Evolutionary conservation across 2,797 vertebrate genomes (phyloP), one percentile per base, ranked within the genome.

Genomic region (Anabas testudineus): DNA sequence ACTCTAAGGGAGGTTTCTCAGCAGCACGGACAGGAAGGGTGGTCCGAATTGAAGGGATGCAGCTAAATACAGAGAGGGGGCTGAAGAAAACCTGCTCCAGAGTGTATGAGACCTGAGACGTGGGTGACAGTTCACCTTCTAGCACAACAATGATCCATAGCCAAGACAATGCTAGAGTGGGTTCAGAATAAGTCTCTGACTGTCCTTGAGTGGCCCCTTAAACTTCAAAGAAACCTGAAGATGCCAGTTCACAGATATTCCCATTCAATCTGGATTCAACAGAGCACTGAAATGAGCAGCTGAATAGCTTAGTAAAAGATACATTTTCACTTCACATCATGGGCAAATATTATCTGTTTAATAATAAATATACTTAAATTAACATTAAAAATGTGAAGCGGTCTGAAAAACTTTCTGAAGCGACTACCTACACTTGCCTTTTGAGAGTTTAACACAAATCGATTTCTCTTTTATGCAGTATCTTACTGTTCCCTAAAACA

Each of bases 391-490:
- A 42, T n/a, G 8, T 22, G 10, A 22, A 13, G 19, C 0, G 43
- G 19, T 46, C n/a, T 21, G 43, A 46, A 21, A n/a, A 46, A 46
- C 19, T 21, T 46, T 21, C 43, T 46, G 19, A 12, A 21, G 43
- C 13, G 9, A 46, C 19, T 46, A 42, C 46, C 24, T 63, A 14
- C 32, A 41, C 19, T 47, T 37, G 9, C 39, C 51, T 57, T 64
- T 55, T 51, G 18, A 21, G 2, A 54, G 37, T 54, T 46, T 12
- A 70, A 60, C 37, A 41, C 53, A 54, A 69, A 60, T 45, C 64
- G 36, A n/a, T 68, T 24, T 69, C 80, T 21, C 2, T 12, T 75
- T 57, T 48, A 51, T 36, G 58, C 55, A 52, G 8, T 64, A 30
- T 56, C 57, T 45, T 24, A 36, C 36, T 64, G 18, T 72, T 67